phyloP scores from a whole-genome alignment of 92 coral and sea anemone genomes.

The Porites evermanni region DNA sequence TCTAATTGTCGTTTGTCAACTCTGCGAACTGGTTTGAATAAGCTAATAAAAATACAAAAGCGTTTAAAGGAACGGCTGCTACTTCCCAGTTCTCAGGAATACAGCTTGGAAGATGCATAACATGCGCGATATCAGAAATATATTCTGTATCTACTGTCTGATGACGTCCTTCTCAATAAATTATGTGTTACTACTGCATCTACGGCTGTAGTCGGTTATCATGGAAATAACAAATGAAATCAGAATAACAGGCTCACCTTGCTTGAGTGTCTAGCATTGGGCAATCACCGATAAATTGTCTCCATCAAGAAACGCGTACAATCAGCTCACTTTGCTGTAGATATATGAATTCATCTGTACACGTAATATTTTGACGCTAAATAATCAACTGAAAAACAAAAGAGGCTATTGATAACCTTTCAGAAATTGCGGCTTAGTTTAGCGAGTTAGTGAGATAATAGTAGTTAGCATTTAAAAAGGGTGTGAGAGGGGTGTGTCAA shows the following conservation, averaged over 20 bases:
- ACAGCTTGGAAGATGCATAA: no score
- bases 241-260: background rate
- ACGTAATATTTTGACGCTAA: background rate
- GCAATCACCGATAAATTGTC: background rate
- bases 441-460: background rate
- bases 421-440: background rate
- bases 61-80: no score
- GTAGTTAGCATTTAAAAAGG: background rate
- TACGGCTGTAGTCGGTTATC: no score
- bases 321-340: background rate
- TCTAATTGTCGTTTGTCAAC: no score
- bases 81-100: no score
- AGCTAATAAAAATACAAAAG: no score
- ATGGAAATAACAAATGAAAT: background rate
- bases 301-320: background rate
- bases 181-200: no score
- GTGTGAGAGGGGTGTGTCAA: constrained; percentile 10
- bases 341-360: background rate
- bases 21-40: no score
- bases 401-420: background rate
- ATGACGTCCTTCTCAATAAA: no score
- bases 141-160: no score
- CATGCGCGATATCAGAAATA: no score
- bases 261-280: background rate
- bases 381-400: background rate